Conservation (phyloP, 2,113 vertebrate genomes). For the Raja brachyura region DNA sequence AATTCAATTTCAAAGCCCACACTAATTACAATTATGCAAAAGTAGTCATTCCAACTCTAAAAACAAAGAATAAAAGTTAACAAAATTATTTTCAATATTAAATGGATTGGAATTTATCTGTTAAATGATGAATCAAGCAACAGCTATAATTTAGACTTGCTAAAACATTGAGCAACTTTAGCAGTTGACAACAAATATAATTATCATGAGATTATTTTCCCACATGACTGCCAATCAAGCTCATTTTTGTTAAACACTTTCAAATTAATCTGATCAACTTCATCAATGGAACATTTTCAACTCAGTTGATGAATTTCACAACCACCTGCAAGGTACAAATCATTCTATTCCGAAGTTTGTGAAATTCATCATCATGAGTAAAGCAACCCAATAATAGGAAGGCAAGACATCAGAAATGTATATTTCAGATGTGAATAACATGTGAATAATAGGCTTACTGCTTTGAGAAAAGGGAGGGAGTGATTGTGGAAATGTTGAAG, state of each 20-base stretch:
- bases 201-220: neutral
- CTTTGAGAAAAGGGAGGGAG: neutral
- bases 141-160: neutral
- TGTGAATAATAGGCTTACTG: neutral
- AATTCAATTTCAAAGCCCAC: neutral
- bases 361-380: neutral
- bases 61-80: neutral
- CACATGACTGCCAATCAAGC: neutral
- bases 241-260: neutral
- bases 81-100: neutral
- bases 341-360: neutral
- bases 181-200: neutral
- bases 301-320: slow-evolving; percentile 9
- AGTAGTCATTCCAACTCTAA: neutral
- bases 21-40: neutral
- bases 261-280: neutral
- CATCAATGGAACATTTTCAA: neutral
- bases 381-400: neutral
- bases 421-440: neutral
- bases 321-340: neutral
- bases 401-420: neutral
- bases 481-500: too few species aligned
- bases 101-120: neutral
- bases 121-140: neutral
- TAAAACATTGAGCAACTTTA: neutral